Percentiles rank a stretch among this genome's conserved stretches.
Conservation (phyloP, 2,888 invertebrate genomes). For the Drosophila anomelani region DNA sequence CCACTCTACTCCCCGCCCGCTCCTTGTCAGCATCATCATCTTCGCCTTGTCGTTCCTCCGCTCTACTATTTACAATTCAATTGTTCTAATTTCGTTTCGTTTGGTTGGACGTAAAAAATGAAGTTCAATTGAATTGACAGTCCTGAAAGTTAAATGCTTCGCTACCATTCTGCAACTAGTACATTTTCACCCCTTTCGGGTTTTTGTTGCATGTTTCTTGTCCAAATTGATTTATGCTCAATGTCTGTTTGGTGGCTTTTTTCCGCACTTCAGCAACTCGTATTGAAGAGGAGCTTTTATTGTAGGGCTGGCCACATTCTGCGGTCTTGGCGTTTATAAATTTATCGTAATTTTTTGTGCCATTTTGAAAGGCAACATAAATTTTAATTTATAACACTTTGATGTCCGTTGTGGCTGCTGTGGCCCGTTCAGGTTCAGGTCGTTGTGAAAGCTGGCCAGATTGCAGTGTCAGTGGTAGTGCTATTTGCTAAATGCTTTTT, state of each 20-base stretch:
- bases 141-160: conserved; percentile 66
- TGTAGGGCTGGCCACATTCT: conserved; percentile 70
- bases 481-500: conserved; percentile 3
- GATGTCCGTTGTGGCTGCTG: conserved; percentile 59
- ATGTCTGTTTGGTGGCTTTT: conserved; percentile 35
- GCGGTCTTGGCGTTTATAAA: conserved; percentile 69
- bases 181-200: conserved; percentile 15
- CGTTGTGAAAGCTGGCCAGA: background rate
- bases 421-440: background rate
- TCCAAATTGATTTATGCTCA: conserved; percentile 72
- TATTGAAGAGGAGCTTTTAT: conserved; percentile 53
- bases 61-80: conserved; percentile 76
- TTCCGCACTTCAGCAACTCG: conserved; percentile 25
- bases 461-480: background rate
- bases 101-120: conserved; percentile 45
- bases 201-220: conserved; percentile 50
- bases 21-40: conserved; percentile 27
- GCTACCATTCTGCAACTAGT: conserved; percentile 50
- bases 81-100: conserved; percentile 75
- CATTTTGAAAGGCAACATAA: conserved; percentile 73
- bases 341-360: conserved; percentile 72
- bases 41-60: conserved; percentile 30
- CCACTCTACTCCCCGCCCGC: conserved; percentile 12
- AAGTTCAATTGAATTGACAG: conserved; percentile 76
- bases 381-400: conserved; percentile 75